phyloP scores from a whole-genome alignment of 2,113 vertebrate species.

The Haemorhous mexicanus region DNA sequence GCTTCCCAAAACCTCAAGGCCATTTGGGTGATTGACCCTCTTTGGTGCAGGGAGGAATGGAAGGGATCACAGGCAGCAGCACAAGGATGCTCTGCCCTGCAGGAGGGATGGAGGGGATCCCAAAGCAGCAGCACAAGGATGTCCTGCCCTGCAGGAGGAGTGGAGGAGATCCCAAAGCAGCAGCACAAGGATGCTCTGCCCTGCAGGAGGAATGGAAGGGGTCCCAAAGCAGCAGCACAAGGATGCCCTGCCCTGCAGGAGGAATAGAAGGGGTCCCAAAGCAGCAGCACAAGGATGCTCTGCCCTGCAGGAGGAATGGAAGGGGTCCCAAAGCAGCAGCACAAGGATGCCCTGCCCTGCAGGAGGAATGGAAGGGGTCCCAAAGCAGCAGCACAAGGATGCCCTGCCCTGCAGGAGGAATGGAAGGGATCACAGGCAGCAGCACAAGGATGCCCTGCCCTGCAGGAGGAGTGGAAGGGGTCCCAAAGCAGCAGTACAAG shows the following conservation, averaged over 20 bases:
- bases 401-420: not conserved
- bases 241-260: not conserved
- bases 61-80: not conserved
- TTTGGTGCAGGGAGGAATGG: not conserved
- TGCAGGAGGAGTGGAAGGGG: not conserved
- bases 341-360: not conserved
- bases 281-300: not conserved
- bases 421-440: not conserved
- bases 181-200: not conserved
- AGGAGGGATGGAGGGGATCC: not conserved
- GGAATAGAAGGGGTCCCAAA: not conserved
- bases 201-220: not conserved
- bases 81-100: too few species aligned
- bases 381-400: not conserved
- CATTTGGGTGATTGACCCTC: not conserved
- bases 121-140: not conserved
- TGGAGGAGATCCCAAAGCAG: not conserved
- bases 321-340: not conserved
- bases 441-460: too few species aligned
- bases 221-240: not conserved
- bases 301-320: not conserved
- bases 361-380: not conserved
- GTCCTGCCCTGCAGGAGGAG: not conserved
- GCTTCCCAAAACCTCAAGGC: not conserved
- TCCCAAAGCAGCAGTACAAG: not conserved